phyloP scores from a whole-genome alignment of 2,888 invertebrate genomes.

The Chromoteleia sp. region DNA sequence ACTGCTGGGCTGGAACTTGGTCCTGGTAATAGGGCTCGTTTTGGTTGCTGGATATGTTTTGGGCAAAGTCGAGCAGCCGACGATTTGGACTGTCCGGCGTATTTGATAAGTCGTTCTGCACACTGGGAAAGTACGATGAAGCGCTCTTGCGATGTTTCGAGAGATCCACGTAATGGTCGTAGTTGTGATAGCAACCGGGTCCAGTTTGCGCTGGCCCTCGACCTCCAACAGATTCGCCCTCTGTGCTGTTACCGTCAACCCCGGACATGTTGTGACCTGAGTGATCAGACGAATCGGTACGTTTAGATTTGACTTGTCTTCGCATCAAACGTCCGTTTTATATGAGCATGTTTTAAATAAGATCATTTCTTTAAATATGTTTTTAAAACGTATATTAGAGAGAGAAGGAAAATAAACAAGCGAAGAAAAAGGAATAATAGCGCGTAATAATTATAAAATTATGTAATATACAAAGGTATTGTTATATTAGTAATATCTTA shows the following conservation, averaged over 20 bases:
- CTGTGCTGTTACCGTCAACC: slow-evolving; percentile 93
- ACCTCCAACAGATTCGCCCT: slow-evolving; percentile 87
- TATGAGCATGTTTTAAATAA: no score
- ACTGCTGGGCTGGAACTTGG: slow-evolving; percentile 80
- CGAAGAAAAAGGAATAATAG: no score
- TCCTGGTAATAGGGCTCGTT: slow-evolving; percentile 82
- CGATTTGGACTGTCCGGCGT: slow-evolving; percentile 83
- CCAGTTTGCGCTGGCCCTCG: slow-evolving; percentile 90
- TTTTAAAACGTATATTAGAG: no score
- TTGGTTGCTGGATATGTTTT: slow-evolving; percentile 81
- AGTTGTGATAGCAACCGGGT: slow-evolving; percentile 92
- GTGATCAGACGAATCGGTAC: slow-evolving; percentile 61
- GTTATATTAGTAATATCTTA: no score
- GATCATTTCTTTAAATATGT: no score
- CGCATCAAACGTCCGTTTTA: no score
- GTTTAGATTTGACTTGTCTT: no score
- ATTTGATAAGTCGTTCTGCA: slow-evolving; percentile 81
- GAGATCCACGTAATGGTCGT: slow-evolving; percentile 88
- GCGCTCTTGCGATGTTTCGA: slow-evolving; percentile 85
- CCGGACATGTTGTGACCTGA: slow-evolving; percentile 96
- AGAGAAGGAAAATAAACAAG: no score
- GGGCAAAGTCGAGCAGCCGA: slow-evolving; percentile 82
- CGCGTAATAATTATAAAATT: background rate
- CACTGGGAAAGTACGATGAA: slow-evolving; percentile 84
- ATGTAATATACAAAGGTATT: no score